Conservation (phyloP, 2,113 vertebrate species). For the Oceanodroma tethys region DNA sequence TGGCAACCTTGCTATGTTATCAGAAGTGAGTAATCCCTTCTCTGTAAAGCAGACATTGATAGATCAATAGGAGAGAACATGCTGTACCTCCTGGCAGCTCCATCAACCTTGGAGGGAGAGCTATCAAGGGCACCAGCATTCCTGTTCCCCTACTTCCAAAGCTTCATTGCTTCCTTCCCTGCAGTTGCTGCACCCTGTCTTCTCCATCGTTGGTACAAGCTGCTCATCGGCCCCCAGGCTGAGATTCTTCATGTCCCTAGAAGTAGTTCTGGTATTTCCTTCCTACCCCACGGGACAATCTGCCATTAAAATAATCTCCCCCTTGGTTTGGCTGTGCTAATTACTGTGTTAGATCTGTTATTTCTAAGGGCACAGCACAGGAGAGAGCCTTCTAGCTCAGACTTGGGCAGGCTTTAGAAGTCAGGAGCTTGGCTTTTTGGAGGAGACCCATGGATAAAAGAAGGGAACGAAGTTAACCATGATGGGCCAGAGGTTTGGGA, state of each 20-base stretch:
- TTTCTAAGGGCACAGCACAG: background rate
- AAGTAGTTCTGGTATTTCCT: background rate
- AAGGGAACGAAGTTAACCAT: background rate
- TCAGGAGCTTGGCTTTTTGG: background rate
- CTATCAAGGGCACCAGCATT: slow-evolving; percentile 3
- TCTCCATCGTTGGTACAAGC: background rate
- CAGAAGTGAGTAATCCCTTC: slow-evolving; percentile 67
- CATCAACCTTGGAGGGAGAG: slow-evolving; percentile 48
- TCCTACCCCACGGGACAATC: background rate
- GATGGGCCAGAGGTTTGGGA: background rate
- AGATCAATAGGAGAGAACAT: slow-evolving; percentile 67
- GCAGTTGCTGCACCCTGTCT: background rate
- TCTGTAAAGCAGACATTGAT: slow-evolving; percentile 63
- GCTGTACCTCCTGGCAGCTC: slow-evolving; percentile 59
- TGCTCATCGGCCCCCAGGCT: background rate
- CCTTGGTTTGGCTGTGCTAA: background rate
- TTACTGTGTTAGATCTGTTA: background rate
- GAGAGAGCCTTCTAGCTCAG: background rate
- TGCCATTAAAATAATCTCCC: background rate
- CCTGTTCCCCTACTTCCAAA: background rate
- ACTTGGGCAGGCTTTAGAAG: background rate
- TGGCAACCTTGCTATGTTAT: slow-evolving; percentile 66
- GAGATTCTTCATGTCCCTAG: background rate
- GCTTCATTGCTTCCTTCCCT: background rate
- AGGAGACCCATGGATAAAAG: background rate